Evolutionary conservation across 2,113 vertebrate species (phyloP), one percentile per base, ranked within the genome.

Genomic region (Myrmophylax atrothorax): DNA sequence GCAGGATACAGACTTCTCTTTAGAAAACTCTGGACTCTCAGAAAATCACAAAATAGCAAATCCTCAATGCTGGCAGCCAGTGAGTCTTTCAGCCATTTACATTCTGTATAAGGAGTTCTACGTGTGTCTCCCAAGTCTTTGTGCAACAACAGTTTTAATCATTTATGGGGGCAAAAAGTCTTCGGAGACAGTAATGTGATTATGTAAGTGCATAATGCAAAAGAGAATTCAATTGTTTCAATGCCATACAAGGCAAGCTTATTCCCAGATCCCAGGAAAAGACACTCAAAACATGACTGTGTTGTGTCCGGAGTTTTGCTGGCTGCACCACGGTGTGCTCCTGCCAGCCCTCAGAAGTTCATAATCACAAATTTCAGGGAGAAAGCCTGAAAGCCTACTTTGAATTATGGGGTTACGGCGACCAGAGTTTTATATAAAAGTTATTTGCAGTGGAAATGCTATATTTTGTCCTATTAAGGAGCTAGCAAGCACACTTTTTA

Each of bases 361-460:
- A 72, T 46, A 37, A 90, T 55, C 95, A 90, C 76, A 94, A 94
- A 94, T 95, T 96, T 96, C 87, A 94, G 80, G 94, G 90, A 90
- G 68, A 70, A 74, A 63, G 26, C 60, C 60, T 63, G 92, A 96
- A 96, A 97, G 89, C 8, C 53, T 26, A n/a, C 7, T 79, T 89
- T 97, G 97, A 98, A 84, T 97, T 97, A 98, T 18, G 59, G 49
- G 94, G 96, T 98, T 97, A 96, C 69, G 59, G 72, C 97, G 97
- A 98, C 97, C 97, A 89, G 84, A 78, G 84, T 85, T 94, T 95
- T 89, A 60, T 38, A 60, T 33, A 91, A 93, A 85, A 8, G 35
- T 66, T 86, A 82, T 78, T 76, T 89, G 60, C 22, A 46, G 74
- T 60, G 76, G 74, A 96, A 96, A 93, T 84, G 50, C 52, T 93